Evolutionary conservation across 2,797 vertebrate genomes (phyloP).

Genomic region (Gallinago solitaria): DNA sequence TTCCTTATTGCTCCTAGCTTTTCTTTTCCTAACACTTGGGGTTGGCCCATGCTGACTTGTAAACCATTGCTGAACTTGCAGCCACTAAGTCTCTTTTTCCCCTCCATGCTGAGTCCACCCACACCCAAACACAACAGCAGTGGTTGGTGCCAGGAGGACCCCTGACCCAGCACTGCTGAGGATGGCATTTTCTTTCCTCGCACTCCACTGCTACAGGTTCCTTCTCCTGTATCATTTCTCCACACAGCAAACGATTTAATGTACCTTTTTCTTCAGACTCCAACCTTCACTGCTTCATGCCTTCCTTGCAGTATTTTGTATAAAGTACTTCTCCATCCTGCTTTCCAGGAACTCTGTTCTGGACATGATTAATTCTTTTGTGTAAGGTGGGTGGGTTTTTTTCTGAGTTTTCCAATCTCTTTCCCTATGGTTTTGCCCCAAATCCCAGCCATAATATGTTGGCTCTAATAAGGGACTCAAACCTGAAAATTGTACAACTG

Average conservation of each 20-base stretch:
- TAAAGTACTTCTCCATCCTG: not conserved
- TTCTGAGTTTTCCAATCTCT: not conserved
- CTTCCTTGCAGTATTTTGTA: not conserved
- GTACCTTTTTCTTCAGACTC: not conserved
- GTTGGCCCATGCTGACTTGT: not conserved
- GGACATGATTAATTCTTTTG: not conserved
- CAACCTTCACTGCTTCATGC: not conserved
- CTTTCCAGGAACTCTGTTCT: slow-evolving; percentile 43
- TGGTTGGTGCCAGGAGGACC: not conserved
- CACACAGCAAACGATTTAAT: no score
- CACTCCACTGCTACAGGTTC: no score
- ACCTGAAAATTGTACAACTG: not conserved
- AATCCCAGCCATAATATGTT: slow-evolving; percentile 36
- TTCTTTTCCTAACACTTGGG: not conserved
- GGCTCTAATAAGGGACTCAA: not conserved
- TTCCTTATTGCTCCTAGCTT: not conserved
- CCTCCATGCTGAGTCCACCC: not conserved
- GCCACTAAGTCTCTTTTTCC: not conserved
- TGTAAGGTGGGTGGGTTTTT: not conserved
- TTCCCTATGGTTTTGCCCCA: slow-evolving; percentile 36
- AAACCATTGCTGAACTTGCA: rapidly evolving
- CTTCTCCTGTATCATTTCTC: no score
- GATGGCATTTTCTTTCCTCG: no score
- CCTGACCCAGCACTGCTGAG: rapidly evolving
- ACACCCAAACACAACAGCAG: not conserved